Base-by-base conservation (phyloP, 2,888 invertebrate genomes). In the Cordilura impudica region DNA sequence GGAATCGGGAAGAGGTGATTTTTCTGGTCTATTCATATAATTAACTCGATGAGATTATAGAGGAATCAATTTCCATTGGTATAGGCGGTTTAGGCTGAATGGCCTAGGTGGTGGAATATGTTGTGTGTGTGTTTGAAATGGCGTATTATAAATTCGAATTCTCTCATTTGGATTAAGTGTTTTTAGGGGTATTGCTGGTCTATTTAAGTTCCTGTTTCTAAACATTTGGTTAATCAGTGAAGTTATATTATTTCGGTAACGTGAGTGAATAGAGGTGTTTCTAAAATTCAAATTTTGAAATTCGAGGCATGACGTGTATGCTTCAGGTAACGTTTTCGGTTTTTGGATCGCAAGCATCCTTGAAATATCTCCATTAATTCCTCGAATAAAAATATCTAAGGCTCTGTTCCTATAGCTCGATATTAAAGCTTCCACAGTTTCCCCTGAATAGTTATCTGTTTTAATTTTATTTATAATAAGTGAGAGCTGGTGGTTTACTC, bases 401-500 rank as follows among this genome's bases (percentile, higher is more conserved):
- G 79, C 82, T 51, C 78, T 71, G 65, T 81, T 82, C 5, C 81
- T 51, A 19, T 83, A 82, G 7, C 53, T 75, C 49, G 75, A 78
- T 18, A 80, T 81, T 8, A 83, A 53, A 2, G 53, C 81, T 21
- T 53, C 51, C 1, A 82, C 66, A 7, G 81, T 82, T 67, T 82
- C 82, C 5, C 35, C 35, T 4, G 82, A 77, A 66, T n/a, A 60
- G 19, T 75, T 66, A 58, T 82, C 76, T 1, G 77, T 76, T 63
- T 83, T 81, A 4, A 83, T 39, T 43, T 82, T 81, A 29, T 81
- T 81, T 5, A 81, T 72, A 18, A 81, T 75, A 10, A 82, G 60
- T 0, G 61, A 77, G 12, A 81, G 35, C 67, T 82, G 78, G 53
- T 81, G 81, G 49, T 79, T 83, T 8, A 81, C 67, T 19, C 19